A percentile compares a stretch with the other conserved stretches of the same genome.
Conservation (phyloP, 2,888 invertebrate genomes). For the Leptinotarsa rubiginosa region DNA sequence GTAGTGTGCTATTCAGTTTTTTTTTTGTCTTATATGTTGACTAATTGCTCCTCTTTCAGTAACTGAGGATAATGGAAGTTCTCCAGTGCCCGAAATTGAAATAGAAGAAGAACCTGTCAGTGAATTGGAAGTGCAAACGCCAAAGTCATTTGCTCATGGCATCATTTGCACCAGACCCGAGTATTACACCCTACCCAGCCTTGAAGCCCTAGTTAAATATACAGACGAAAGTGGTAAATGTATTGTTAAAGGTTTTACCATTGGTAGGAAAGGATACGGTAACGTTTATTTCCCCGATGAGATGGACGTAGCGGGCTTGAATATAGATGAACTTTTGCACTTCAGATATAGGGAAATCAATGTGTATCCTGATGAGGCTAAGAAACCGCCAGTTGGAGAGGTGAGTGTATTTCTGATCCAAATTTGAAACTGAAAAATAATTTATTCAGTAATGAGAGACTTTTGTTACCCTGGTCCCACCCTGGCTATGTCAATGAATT, state of each 20-base stretch:
- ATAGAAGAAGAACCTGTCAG: conserved; percentile 40
- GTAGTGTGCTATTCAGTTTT: background rate
- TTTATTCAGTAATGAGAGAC: background rate
- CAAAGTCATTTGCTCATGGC: conserved; percentile 74
- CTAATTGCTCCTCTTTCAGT: background rate
- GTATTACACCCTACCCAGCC: conserved; percentile 90
- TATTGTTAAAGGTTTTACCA: conserved; percentile 85
- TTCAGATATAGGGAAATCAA: conserved; percentile 95
- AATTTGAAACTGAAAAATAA: background rate
- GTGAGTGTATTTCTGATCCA: conserved; percentile 55
- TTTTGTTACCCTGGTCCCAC: background rate
- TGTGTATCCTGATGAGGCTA: conserved; percentile 90
- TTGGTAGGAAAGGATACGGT: conserved; percentile 91
- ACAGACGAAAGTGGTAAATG: conserved; percentile 82
- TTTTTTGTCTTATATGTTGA: background rate
- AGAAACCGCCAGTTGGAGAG: conserved; percentile 86
- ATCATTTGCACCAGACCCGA: conserved; percentile 82
- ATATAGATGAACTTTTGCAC: conserved; percentile 90
- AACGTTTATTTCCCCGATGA: conserved; percentile 88
- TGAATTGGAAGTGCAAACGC: conserved; percentile 33
- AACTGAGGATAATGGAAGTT: conserved; percentile 27
- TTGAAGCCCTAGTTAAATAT: conserved; percentile 83
- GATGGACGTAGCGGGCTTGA: conserved; percentile 86
- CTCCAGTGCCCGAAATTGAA: conserved; percentile 31
- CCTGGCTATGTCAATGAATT: too few species aligned